These are phyloP conservation scores for Neoaliturus tenellus DNA, from an alignment of 2,888 invertebrate genomes.

Conservation along the genomic window DNA sequence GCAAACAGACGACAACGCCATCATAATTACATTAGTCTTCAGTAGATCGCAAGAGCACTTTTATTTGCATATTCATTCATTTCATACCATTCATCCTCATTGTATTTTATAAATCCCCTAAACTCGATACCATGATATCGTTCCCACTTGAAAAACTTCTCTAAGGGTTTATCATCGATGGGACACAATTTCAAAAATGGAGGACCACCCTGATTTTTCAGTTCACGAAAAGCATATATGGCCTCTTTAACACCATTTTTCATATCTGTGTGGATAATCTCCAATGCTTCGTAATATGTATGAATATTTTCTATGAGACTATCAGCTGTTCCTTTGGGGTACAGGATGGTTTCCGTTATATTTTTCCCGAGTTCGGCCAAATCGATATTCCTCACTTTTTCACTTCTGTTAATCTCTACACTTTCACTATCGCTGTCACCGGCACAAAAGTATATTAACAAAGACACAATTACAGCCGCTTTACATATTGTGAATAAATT, in stretches of 20 bases:
- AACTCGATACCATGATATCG: constrained; percentile 31
- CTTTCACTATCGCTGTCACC: constrained; percentile 2
- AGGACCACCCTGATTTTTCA: constrained; percentile 25
- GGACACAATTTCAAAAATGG: constrained; percentile 27
- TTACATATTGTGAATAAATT: background rate
- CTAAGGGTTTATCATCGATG: constrained; percentile 32
- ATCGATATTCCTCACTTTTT: background rate
- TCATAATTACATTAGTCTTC: too few species aligned
- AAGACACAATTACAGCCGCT: background rate
- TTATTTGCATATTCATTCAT: constrained; percentile 42
- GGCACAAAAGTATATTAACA: background rate
- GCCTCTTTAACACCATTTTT: constrained; percentile 26
- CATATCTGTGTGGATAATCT: constrained; percentile 19
- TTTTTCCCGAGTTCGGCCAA: constrained; percentile 32
- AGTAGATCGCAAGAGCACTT: constrained; percentile 1
- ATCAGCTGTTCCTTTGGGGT: constrained; percentile 2
- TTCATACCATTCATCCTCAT: constrained; percentile 39
- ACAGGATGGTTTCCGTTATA: constrained; percentile 20
- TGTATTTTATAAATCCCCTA: constrained; percentile 33
- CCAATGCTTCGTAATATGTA: constrained; percentile 19
- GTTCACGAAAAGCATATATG: background rate
- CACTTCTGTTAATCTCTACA: background rate
- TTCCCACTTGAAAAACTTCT: constrained; percentile 14
- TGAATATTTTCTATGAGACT: constrained; percentile 14
- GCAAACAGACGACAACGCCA: too few species aligned